Conservation (phyloP, 1,140 invertebrate genomes). For the Apis cerana region DNA sequence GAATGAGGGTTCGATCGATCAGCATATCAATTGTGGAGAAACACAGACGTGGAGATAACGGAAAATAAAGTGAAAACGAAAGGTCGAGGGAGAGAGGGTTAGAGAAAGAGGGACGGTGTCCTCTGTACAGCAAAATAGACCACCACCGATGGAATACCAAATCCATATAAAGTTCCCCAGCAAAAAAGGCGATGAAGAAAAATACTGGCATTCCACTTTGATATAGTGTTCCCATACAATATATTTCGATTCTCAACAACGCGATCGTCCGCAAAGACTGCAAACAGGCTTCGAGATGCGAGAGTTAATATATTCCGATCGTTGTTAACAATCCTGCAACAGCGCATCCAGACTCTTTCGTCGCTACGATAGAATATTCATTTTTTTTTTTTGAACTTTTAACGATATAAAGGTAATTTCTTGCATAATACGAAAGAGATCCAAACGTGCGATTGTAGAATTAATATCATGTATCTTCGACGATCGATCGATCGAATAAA, state of each 20-base stretch:
- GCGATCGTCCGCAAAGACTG: constrained; percentile 46
- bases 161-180: constrained; percentile 58
- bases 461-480: no score
- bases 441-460: no score
- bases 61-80: constrained; percentile 11
- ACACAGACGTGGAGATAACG: constrained; percentile 34
- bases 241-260: constrained; percentile 27
- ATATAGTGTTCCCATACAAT: constrained; percentile 57
- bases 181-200: constrained; percentile 60
- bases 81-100: not conserved
- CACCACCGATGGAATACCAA: constrained; percentile 66
- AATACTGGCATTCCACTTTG: constrained; percentile 71
- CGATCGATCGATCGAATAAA: no score
- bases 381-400: no score
- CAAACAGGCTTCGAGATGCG: constrained; percentile 42
- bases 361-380: no score
- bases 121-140: constrained; percentile 55
- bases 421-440: no score
- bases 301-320: not conserved
- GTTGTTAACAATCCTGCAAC: no score
- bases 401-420: no score
- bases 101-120: constrained; percentile 2
- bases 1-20: constrained; percentile 16
- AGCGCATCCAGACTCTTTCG: no score
- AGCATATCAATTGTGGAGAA: constrained; percentile 41